These are phyloP conservation scores for Drosophila leonis DNA, from an alignment of 2,888 invertebrate species.

Conservation along the genomic window DNA sequence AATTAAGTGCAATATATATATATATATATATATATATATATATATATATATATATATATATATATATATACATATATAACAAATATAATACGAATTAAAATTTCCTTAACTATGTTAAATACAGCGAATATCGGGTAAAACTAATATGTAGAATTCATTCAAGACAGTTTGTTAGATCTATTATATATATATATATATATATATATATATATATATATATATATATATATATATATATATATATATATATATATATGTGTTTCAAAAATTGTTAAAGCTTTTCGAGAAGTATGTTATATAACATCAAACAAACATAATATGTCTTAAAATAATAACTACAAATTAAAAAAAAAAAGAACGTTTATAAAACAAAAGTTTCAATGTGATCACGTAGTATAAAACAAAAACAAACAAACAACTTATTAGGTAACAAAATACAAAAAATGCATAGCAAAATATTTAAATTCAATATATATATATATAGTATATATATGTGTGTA, in stretches of 20 bases:
- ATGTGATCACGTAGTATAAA: conserved; percentile 78
- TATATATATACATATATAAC: conserved; percentile 14
- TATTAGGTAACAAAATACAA: conserved; percentile 54
- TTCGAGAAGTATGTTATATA: conserved; percentile 59
- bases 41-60: conserved; percentile 17
- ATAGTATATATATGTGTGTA: conserved; percentile 12
- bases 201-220: conserved; percentile 23
- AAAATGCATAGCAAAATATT: conserved; percentile 72
- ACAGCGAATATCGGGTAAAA: conserved; percentile 23
- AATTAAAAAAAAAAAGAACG: conserved; percentile 48
- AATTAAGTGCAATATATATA: conserved; percentile 17
- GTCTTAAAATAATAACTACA: conserved; percentile 55
- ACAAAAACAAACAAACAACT: conserved; percentile 24
- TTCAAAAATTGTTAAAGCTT: conserved; percentile 68
- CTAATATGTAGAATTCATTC: conserved; percentile 23
- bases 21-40: conserved; percentile 18
- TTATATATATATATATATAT: conserved; percentile 1
- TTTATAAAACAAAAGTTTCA: conserved; percentile 81
- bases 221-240: conserved; percentile 1
- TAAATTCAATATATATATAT: conserved; percentile 6
- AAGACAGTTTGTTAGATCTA: conserved; percentile 27
- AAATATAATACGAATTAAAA: neutral
- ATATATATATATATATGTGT: conserved; percentile 38
- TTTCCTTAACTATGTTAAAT: neutral
- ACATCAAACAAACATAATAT: conserved; percentile 42